phyloP scores from a whole-genome alignment of 2,888 invertebrate genomes.

The Tinea semifulvella region DNA sequence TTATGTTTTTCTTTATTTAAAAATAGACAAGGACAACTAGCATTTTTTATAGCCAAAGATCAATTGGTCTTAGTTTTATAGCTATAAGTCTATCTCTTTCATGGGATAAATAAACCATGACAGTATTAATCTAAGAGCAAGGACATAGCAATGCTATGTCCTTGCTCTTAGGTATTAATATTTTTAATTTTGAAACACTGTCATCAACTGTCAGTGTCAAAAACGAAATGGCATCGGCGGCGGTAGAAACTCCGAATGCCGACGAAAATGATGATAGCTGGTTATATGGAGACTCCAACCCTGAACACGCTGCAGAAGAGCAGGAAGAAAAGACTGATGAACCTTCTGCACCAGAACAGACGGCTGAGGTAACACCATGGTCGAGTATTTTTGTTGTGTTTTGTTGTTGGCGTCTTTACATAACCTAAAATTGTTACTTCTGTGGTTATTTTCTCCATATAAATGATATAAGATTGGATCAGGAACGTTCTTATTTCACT shows the following conservation, averaged over 20 bases:
- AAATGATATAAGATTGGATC: neutral
- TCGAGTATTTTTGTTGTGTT: neutral
- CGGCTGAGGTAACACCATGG: neutral
- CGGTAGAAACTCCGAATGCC: slow-evolving; percentile 28
- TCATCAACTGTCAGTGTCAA: too few relatives aligned
- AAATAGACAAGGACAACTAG: too few relatives aligned
- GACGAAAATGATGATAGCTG: slow-evolving; percentile 86
- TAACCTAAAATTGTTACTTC: neutral
- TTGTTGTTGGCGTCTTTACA: neutral
- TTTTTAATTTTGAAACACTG: too few relatives aligned
- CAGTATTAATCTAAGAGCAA: too few relatives aligned
- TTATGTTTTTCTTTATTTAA: too few relatives aligned
- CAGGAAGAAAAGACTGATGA: slow-evolving; percentile 27
- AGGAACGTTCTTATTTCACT: too few relatives aligned
- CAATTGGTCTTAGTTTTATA: too few relatives aligned
- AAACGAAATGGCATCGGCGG: slow-evolving; percentile 2
- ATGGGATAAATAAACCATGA: too few relatives aligned
- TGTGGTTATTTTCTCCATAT: neutral
- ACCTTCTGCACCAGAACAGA: slow-evolving; percentile 13
- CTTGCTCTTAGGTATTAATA: too few relatives aligned
- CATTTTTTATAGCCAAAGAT: too few relatives aligned
- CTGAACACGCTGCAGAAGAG: slow-evolving; percentile 36
- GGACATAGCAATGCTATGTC: too few relatives aligned
- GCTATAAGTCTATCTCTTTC: too few relatives aligned
- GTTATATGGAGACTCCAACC: slow-evolving; percentile 83